These are phyloP conservation scores for Actinopyga echinites DNA, from an alignment of 53 echinoderm and acorn worm species.

Conservation along the genomic window DNA sequence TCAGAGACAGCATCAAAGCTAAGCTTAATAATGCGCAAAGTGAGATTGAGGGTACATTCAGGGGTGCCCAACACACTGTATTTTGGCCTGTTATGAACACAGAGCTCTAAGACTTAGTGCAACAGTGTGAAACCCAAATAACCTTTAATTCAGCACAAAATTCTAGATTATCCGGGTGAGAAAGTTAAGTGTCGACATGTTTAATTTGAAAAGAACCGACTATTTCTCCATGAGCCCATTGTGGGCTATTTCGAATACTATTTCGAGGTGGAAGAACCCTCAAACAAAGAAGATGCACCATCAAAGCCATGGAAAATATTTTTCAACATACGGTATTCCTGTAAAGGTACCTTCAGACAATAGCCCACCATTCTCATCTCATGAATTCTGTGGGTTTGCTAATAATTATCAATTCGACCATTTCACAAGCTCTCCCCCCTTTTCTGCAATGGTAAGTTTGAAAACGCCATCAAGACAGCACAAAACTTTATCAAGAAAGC, in stretches of 20 bases:
- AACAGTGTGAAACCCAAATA: conserved; percentile 40
- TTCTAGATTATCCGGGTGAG: conserved; percentile 51
- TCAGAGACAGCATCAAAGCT: conserved; percentile 41
- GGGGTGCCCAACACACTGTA: conserved; percentile 43
- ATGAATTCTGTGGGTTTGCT: conserved; percentile 48
- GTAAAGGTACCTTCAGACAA: conserved; percentile 54
- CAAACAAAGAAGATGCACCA: conserved; percentile 41
- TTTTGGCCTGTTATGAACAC: conserved; percentile 48
- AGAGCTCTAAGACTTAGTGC: conserved; percentile 45
- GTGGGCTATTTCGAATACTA: conserved; percentile 56
- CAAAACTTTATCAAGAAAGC: conserved; percentile 48
- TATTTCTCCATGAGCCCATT: conserved; percentile 51
- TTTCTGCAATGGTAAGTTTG: conserved; percentile 66
- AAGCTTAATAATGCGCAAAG: conserved; percentile 47
- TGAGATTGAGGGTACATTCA: conserved; percentile 43
- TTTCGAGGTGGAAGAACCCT: conserved; percentile 53
- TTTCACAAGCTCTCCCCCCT: conserved; percentile 54
- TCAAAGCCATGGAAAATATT: conserved; percentile 16
- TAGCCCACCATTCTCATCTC: conserved; percentile 51
- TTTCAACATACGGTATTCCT: conserved; percentile 46
- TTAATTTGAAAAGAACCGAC: conserved; percentile 41
- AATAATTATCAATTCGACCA: conserved; percentile 32
- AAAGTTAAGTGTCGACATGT: conserved; percentile 56
- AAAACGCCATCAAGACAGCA: conserved; percentile 42
- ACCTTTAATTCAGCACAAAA: conserved; percentile 46